These are phyloP conservation scores for Papilio protenor DNA, from an alignment of 2,888 invertebrate genomes.

Conservation along the genomic window DNA sequence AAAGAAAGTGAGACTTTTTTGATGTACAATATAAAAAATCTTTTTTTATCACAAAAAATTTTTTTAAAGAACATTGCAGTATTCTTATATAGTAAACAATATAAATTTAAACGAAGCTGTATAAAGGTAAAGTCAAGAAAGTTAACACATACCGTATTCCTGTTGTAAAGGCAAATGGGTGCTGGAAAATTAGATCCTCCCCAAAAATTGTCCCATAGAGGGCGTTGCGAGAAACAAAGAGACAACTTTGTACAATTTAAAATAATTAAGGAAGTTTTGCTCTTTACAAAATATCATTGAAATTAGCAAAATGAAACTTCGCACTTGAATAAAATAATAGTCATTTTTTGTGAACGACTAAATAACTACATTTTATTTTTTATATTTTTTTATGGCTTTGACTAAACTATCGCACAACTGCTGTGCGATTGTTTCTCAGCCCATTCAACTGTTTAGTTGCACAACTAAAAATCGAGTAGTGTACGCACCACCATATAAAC, in stretches of 20 bases:
- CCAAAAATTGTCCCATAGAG: constrained; percentile 33
- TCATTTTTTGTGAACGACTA: neutral
- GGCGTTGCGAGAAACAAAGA: constrained; percentile 16
- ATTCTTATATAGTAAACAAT: too few species aligned
- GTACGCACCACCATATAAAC: too few species aligned
- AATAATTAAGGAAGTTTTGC: constrained; percentile 35
- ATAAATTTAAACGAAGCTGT: neutral
- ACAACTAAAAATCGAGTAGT: too few species aligned
- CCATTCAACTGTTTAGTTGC: too few species aligned
- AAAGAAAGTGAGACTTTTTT: neutral
- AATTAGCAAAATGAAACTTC: constrained; percentile 8
- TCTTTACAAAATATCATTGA: constrained; percentile 16
- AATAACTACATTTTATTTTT: too few species aligned
- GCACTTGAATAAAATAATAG: constrained; percentile 11
- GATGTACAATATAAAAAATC: too few species aligned
- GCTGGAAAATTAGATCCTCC: constrained; percentile 16
- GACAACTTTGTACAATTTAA: constrained; percentile 29
- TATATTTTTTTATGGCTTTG: too few species aligned
- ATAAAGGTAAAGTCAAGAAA: constrained; percentile 7
- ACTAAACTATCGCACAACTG: too few species aligned
- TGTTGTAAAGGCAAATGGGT: constrained; percentile 18
- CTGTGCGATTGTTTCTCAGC: too few species aligned
- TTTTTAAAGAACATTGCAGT: too few species aligned
- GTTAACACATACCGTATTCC: constrained; percentile 4
- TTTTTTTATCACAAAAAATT: too few species aligned